A percentile compares a stretch with the other conserved stretches of the same genome.
phyloP scores from a whole-genome alignment of 2,888 invertebrate genomes.

The Rhamphomyia laevipes region DNA sequence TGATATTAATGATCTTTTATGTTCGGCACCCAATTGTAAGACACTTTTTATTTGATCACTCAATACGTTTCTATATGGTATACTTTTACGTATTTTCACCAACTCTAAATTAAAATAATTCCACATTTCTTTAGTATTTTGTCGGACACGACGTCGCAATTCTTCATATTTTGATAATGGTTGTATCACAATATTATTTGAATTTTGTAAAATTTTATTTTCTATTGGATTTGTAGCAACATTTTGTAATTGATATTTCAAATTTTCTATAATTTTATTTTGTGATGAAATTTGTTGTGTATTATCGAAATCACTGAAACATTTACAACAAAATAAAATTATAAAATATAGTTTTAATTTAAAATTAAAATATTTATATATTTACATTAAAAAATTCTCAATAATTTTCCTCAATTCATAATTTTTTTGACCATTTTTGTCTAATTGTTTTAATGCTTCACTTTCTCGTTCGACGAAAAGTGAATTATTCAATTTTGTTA shows the following conservation, averaged over 20 bases:
- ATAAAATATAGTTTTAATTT: too few relatives aligned
- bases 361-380: too few relatives aligned
- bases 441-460: constrained; percentile 68
- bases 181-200: too few relatives aligned
- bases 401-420: constrained; percentile 60
- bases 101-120: constrained; percentile 67
- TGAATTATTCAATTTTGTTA: too few relatives aligned
- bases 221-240: constrained; percentile 13
- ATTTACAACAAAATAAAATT: too few relatives aligned
- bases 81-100: constrained; percentile 46
- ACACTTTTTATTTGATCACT: constrained; percentile 51
- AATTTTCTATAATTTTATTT: constrained; percentile 29
- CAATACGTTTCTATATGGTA: constrained; percentile 45
- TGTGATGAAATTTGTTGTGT: constrained; percentile 13
- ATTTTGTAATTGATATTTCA: constrained; percentile 27
- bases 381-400: constrained; percentile 53
- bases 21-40: constrained; percentile 59
- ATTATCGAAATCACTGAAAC: constrained; percentile 20
- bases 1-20: constrained; percentile 69
- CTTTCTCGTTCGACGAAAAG: constrained; percentile 46
- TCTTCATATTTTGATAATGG: constrained; percentile 68
- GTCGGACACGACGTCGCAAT: constrained; percentile 58
- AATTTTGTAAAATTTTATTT: too few relatives aligned
- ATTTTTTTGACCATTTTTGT: constrained; percentile 70
- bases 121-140: constrained; percentile 77